A percentile compares a stretch with the other conserved stretches of the same genome.
These are phyloP conservation scores for Epinephelus awoara DNA, from an alignment of 2,797 vertebrate species.

Conservation along the genomic window DNA sequence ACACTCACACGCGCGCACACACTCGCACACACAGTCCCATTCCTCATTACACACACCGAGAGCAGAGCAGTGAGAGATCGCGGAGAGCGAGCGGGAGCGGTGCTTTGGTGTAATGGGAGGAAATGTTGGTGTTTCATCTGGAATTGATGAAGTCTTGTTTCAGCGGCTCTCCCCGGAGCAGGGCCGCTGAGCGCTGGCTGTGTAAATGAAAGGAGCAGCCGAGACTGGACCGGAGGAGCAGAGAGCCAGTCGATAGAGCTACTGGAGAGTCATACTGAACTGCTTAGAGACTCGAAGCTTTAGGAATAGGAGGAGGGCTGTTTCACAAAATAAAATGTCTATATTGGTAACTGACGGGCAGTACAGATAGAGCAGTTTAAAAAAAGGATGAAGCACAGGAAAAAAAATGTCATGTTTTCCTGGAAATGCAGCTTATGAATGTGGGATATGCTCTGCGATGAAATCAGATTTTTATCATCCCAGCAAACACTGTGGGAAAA, in stretches of 20 bases:
- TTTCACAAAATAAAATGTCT: constrained; percentile 55
- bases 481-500: constrained; percentile 15
- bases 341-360: constrained; percentile 41
- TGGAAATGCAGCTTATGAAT: constrained; percentile 14
- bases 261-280: constrained; percentile 67
- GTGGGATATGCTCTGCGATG: constrained; percentile 2
- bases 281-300: constrained; percentile 60
- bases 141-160: constrained; percentile 89
- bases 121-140: constrained; percentile 89
- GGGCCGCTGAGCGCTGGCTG: constrained; percentile 72
- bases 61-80: constrained; percentile 77
- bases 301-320: constrained; percentile 39
- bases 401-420: constrained; percentile 17
- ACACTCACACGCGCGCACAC: constrained; percentile 34
- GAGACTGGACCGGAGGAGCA: constrained; percentile 67
- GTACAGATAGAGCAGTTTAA: constrained; percentile 22
- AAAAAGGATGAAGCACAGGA: constrained; percentile 19
- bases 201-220: constrained; percentile 80
- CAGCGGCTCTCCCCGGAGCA: constrained; percentile 81
- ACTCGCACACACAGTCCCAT: constrained; percentile 65
- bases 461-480: constrained; percentile 31
- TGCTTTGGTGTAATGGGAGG: constrained; percentile 85
- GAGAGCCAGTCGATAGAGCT: constrained; percentile 75
- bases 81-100: constrained; percentile 71
- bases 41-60: constrained; percentile 80